Percentiles rank a stretch among this genome's conserved stretches.
These are phyloP conservation scores for Nyctibius grandis DNA, from an alignment of 2,797 vertebrate genomes.

Conservation along the genomic window DNA sequence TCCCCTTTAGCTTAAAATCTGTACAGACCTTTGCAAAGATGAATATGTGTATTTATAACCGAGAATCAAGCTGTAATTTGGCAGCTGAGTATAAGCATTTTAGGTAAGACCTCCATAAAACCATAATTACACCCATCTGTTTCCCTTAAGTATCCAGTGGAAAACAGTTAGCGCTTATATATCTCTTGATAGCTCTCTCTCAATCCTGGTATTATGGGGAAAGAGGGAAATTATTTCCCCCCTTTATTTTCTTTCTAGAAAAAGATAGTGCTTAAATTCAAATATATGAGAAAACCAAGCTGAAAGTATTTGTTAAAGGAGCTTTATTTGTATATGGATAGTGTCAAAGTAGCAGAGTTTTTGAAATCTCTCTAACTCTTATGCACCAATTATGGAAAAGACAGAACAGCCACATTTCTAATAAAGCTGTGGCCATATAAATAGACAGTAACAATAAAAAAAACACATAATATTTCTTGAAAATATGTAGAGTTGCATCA, in stretches of 20 bases:
- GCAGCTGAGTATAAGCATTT: slow-evolving; percentile 10
- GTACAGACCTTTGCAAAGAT: neutral
- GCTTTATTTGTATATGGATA: neutral
- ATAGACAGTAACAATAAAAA: neutral
- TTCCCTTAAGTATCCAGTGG: neutral
- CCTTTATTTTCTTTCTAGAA: neutral
- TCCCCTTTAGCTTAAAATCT: neutral
- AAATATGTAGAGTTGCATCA: accelerated
- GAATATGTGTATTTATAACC: neutral
- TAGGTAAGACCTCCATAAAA: slow-evolving; percentile 22
- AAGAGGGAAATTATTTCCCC: neutral
- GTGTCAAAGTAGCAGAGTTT: neutral
- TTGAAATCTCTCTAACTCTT: neutral
- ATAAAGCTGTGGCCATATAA: neutral
- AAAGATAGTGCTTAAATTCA: neutral
- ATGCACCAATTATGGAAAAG: neutral
- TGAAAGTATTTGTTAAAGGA: neutral
- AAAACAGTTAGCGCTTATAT: neutral
- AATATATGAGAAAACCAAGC: neutral
- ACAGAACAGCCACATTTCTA: neutral
- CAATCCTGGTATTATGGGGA: neutral
- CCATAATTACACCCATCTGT: neutral
- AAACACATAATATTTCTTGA: neutral
- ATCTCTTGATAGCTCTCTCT: neutral
- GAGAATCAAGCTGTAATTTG: neutral